These are phyloP conservation scores for Hydrozoanthus gracilis DNA, from an alignment of 92 coral and sea anemone genomes.

Conservation along the genomic window DNA sequence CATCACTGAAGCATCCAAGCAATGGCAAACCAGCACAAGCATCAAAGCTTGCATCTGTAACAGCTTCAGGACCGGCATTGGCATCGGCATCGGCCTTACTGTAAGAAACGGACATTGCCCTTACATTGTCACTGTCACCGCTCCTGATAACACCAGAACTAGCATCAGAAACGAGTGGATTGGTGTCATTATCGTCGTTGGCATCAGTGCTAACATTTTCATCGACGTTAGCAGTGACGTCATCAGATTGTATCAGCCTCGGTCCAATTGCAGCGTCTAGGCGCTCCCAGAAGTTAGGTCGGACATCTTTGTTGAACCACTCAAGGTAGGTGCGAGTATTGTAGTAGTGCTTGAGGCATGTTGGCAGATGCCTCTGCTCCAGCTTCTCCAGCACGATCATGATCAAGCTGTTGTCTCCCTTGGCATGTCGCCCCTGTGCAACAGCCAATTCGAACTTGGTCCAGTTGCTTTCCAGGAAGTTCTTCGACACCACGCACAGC, in stretches of 20 bases:
- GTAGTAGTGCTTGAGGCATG: slow-evolving; percentile 62
- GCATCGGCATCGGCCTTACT: slow-evolving; percentile 6
- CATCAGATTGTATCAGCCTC: slow-evolving; percentile 20
- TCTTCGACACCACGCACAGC: slow-evolving; percentile 55
- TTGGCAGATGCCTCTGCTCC: slow-evolving; percentile 50
- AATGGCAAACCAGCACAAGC: background rate
- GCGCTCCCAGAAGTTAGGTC: slow-evolving; percentile 69
- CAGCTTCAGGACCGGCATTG: background rate
- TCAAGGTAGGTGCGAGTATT: slow-evolving; percentile 62
- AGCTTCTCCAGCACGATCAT: slow-evolving; percentile 60
- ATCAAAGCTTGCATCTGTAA: background rate
- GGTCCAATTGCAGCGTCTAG: slow-evolving; percentile 61
- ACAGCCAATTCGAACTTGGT: slow-evolving; percentile 67
- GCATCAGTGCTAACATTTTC: background rate
- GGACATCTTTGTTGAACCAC: slow-evolving; percentile 64
- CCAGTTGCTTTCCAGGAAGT: slow-evolving; percentile 65
- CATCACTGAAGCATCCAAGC: no score
- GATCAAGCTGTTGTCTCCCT: slow-evolving; percentile 60
- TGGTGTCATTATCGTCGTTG: background rate
- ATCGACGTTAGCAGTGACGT: background rate
- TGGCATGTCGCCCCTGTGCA: slow-evolving; percentile 61
- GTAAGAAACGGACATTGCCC: background rate
- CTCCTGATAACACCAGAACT: background rate
- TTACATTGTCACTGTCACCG: background rate
- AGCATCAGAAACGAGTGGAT: background rate